Evolutionary conservation across 2,888 invertebrate species (phyloP), one percentile per base, ranked within the genome.

Genomic region (Drosophila borealis): DNA sequence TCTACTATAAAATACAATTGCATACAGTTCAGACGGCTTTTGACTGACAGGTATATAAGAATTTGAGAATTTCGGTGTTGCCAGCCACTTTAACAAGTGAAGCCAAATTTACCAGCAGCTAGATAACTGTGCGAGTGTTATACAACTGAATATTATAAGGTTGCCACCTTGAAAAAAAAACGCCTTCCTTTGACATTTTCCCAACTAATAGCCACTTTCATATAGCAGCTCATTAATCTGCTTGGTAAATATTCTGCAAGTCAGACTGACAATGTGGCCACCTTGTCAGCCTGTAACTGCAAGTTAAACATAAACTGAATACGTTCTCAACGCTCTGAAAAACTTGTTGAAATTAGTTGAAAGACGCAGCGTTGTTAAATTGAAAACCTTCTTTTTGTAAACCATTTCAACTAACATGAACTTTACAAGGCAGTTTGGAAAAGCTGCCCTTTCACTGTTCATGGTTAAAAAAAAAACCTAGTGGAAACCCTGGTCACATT

Each of bases 401-500:
- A 8, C 25, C 8, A 34, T n/a, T n/a, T 34, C 17, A 42, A 36
- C 6, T 45, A 34, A 54, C 36, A 44, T 36, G 42, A 17, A 25
- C 14, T 54, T 42, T 25, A 13, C 54, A 13, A 34, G 59, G 34
- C 17, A 44, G 34, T 34, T 44, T 2, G 1, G 0, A 29, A 39
- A 14, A 25, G 5, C 2, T 14, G 21, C 19, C 8, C 14, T 33
- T 29, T 13, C 11, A 10, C 41, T 19, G 1, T 17, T 29, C 29
- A 29, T 29, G 8, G 29, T 29, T 29, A 2, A 29, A 8, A 6
- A 4, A 14, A 21, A 10, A 36, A 51, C 36, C 10, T 19, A 37
- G n/a, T 53, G 53, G 41, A 41, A 53, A 9, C 41, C 41, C 8
- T 8, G 8, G 29, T 29, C 29, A 29, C 29, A 53, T 9, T 33